These are phyloP conservation scores for Rhopalosiphum nymphaeae DNA, from an alignment of 2,888 invertebrate genomes.

Conservation along the genomic window DNA sequence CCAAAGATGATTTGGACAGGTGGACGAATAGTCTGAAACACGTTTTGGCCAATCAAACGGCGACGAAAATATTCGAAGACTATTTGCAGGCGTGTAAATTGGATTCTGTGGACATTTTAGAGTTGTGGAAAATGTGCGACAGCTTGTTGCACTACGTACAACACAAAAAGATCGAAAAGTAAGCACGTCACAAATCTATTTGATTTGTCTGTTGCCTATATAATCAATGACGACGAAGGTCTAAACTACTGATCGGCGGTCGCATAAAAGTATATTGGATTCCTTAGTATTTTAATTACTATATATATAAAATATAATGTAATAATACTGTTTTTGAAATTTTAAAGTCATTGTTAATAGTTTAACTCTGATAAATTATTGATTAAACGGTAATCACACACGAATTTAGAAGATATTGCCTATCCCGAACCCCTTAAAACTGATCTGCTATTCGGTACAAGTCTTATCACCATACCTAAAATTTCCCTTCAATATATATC, in stretches of 20 bases:
- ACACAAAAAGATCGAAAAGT: constrained; percentile 50
- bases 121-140: constrained; percentile 59
- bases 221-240: background rate
- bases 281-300: too few relatives aligned
- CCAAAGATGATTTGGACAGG: constrained; percentile 57
- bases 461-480: background rate
- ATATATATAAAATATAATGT: too few relatives aligned
- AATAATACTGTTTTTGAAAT: background rate
- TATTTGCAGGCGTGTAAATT: constrained; percentile 50
- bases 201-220: background rate
- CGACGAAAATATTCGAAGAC: constrained; percentile 28
- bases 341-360: background rate
- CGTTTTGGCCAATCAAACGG: constrained; percentile 45
- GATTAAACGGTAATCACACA: background rate
- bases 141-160: constrained; percentile 6
- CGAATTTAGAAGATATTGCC: background rate
- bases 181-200: background rate
- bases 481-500: background rate
- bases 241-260: background rate
- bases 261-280: background rate
- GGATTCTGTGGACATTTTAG: constrained; percentile 45
- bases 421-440: background rate
- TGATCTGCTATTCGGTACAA: background rate
- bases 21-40: constrained; percentile 61
- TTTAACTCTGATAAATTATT: background rate